Conservation (phyloP, 2,888 invertebrate species). For the Thymelicus sylvestris region DNA sequence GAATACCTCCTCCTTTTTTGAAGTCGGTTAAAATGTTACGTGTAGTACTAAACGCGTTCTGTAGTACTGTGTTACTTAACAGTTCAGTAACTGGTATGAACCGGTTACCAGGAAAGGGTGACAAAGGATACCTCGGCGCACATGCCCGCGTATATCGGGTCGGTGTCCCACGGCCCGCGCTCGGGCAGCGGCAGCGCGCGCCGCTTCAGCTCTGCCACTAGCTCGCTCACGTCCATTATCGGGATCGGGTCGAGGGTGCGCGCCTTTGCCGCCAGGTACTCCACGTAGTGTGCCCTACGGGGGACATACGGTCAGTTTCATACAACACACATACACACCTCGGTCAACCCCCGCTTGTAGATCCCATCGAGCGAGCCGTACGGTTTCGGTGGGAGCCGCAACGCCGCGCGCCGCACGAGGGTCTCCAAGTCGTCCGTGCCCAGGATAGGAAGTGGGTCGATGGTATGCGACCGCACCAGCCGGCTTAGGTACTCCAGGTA, state of each 20-base stretch:
- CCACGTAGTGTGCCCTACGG: conserved; percentile 96
- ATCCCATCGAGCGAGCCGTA: conserved; percentile 89
- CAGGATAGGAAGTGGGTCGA: conserved; percentile 92
- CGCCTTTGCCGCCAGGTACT: conserved; percentile 96
- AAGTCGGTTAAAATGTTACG: no score
- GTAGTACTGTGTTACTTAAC: no score
- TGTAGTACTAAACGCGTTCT: no score
- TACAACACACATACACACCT: conserved; percentile 80
- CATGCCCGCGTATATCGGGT: conserved; percentile 92
- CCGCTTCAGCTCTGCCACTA: conserved; percentile 93
- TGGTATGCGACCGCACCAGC: conserved; percentile 87
- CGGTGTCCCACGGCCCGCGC: conserved; percentile 92
- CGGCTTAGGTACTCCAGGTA: conserved; percentile 95
- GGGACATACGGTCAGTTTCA: conserved; percentile 56
- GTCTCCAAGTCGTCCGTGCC: conserved; percentile 93
- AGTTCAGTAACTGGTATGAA: no score
- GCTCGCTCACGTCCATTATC: conserved; percentile 94
- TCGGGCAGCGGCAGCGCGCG: conserved; percentile 93
- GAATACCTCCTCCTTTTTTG: no score
- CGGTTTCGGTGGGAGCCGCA: conserved; percentile 90
- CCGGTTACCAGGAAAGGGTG: neutral
- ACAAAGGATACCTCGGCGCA: conserved; percentile 90
- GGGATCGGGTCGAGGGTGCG: conserved; percentile 95
- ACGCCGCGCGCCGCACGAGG: conserved; percentile 89
- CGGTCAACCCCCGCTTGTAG: conserved; percentile 86